These are phyloP conservation scores for Pristionchus mayeri DNA, from an alignment of 2,888 invertebrate species.

Conservation along the genomic window DNA sequence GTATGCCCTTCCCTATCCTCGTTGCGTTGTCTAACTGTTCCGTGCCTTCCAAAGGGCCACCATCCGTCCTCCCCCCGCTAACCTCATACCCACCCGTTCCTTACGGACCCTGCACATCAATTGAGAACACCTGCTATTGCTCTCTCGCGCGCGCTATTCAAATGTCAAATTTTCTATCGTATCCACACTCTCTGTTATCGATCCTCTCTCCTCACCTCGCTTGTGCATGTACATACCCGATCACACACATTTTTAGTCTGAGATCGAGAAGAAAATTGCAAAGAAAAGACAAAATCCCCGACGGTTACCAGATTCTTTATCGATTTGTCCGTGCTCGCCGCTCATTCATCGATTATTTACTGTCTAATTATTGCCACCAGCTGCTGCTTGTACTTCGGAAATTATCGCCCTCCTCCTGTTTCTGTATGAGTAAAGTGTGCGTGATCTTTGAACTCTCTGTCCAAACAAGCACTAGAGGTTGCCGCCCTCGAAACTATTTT, in stretches of 20 bases:
- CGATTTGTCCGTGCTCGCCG: not conserved
- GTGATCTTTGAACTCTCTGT: slow-evolving; percentile 28
- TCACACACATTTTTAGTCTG: not conserved
- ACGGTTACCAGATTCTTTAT: slow-evolving; percentile 41
- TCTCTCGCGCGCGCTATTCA: not conserved
- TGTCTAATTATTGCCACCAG: slow-evolving; percentile 11
- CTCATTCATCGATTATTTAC: not conserved
- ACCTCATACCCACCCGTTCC: not conserved
- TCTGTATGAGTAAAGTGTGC: slow-evolving; percentile 28
- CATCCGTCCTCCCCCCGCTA: not conserved
- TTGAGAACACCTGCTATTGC: not conserved
- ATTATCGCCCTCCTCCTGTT: not conserved
- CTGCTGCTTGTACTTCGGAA: slow-evolving; percentile 30
- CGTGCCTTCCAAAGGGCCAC: slow-evolving; percentile 30
- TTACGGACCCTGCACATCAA: slow-evolving; percentile 33
- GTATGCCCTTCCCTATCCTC: not conserved
- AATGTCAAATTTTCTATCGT: not conserved
- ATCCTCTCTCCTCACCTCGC: not conserved
- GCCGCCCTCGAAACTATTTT: not conserved
- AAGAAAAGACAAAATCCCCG: slow-evolving; percentile 13
- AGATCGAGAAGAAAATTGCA: slow-evolving; percentile 42
- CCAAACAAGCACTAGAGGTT: not conserved
- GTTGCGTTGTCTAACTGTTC: no score
- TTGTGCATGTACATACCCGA: slow-evolving; percentile 28
- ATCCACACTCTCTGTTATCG: slow-evolving; percentile 14